phyloP scores from a whole-genome alignment of 2,797 vertebrate genomes.

The Monodelphis domestica region DNA sequence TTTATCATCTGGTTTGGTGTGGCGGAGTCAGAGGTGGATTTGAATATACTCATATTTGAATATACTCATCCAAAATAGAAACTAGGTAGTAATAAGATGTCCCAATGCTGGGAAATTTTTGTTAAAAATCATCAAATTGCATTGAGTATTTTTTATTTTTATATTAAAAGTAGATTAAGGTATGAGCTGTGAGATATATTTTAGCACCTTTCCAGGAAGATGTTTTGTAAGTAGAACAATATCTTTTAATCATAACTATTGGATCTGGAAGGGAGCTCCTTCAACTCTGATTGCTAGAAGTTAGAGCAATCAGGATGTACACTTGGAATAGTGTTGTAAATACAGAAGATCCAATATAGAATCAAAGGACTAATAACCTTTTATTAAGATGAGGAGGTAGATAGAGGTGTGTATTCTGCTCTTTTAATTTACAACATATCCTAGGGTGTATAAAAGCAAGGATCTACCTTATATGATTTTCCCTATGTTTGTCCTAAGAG shows the following conservation, averaged over 20 bases:
- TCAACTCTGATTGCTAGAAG: neutral
- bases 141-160: neutral
- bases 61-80: neutral
- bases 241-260: neutral
- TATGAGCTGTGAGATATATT: neutral
- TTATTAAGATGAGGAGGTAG: neutral
- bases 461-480: neutral
- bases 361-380: neutral
- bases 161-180: neutral
- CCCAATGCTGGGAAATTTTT: neutral
- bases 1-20: neutral
- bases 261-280: neutral
- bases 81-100: neutral
- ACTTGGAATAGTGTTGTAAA: neutral
- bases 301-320: neutral
- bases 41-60: no score
- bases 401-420: neutral
- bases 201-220: neutral
- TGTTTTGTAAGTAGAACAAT: neutral
- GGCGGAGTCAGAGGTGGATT: neutral
- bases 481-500: neutral
- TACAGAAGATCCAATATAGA: neutral
- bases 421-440: neutral
- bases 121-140: neutral
- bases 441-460: neutral